Evolutionary conservation across 2,113 vertebrate genomes (phyloP).

Genomic region (Mus spicilegus): DNA sequence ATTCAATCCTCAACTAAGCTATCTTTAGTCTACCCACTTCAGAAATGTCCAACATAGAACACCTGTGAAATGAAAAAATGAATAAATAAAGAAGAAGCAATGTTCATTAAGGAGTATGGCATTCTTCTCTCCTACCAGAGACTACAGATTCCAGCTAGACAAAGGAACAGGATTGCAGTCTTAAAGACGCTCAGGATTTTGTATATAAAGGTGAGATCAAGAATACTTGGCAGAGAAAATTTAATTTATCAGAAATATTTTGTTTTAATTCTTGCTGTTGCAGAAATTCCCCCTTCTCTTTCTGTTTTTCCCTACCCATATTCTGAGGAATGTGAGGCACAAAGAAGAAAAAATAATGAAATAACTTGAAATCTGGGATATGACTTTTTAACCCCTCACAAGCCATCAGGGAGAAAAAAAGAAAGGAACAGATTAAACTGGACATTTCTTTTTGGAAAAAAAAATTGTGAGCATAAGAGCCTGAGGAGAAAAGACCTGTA

Average conservation of each 20-base stretch:
- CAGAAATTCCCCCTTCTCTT: slow-evolving; percentile 17
- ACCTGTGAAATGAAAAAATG: neutral
- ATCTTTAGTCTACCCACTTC: neutral
- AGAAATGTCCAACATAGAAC: neutral
- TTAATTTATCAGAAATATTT: neutral
- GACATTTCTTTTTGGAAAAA: neutral
- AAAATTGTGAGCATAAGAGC: neutral
- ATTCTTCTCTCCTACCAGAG: neutral
- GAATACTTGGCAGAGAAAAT: neutral
- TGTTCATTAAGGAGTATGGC: neutral
- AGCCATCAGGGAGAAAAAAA: neutral
- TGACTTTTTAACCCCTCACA: slow-evolving; percentile 26
- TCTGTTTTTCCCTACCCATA: neutral
- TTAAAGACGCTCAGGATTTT: neutral
- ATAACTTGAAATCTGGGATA: neutral
- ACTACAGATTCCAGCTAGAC: neutral
- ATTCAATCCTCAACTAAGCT: neutral
- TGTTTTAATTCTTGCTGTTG: neutral
- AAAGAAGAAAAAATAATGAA: slow-evolving; percentile 28
- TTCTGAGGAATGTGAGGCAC: neutral
- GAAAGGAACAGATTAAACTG: neutral
- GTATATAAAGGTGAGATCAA: neutral
- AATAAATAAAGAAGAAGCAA: neutral
- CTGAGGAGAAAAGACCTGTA: neutral
- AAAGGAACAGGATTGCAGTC: neutral